A percentile compares a stretch with the other conserved stretches of the same genome.
Evolutionary conservation across 2,113 vertebrate genomes (phyloP).

Genomic region (Gadus chalcogrammus): DNA sequence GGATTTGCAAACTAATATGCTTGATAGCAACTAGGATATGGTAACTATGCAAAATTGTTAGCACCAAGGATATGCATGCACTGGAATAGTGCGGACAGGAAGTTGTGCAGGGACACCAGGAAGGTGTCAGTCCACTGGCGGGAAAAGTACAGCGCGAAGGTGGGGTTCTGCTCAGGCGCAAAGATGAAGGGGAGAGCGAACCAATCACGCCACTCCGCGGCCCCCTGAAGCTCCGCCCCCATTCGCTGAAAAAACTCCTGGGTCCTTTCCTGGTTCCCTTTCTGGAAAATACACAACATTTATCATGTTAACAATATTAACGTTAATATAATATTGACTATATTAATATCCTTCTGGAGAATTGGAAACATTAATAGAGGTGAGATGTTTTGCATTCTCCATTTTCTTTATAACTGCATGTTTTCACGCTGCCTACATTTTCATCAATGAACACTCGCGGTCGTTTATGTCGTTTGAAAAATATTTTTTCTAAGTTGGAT

Average conservation of each 20-base stretch:
- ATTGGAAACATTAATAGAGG: background rate
- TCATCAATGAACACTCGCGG: no score
- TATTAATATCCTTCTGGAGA: no score
- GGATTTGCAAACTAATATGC: background rate
- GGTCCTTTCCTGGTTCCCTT: conserved; percentile 83
- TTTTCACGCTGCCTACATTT: no score
- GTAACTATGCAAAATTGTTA: background rate
- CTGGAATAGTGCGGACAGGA: conserved; percentile 94
- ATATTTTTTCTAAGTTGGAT: no score
- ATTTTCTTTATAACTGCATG: no score
- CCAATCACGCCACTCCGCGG: conserved; percentile 95
- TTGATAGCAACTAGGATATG: background rate
- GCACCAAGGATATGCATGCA: conserved; percentile 96
- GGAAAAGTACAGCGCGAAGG: conserved; percentile 90
- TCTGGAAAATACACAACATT: conserved; percentile 63
- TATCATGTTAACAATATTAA: background rate
- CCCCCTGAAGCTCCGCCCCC: conserved; percentile 87
- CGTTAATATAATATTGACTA: no score
- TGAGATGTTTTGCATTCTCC: background rate
- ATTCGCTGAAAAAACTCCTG: conserved; percentile 96
- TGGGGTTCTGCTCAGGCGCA: conserved; percentile 84
- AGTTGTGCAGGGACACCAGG: conserved; percentile 96
- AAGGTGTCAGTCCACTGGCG: conserved; percentile 96
- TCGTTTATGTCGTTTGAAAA: no score
- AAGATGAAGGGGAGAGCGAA: conserved; percentile 90